These are phyloP conservation scores for Cordylochernes scorpioides DNA, from an alignment of 2,888 invertebrate genomes.

Conservation along the genomic window DNA sequence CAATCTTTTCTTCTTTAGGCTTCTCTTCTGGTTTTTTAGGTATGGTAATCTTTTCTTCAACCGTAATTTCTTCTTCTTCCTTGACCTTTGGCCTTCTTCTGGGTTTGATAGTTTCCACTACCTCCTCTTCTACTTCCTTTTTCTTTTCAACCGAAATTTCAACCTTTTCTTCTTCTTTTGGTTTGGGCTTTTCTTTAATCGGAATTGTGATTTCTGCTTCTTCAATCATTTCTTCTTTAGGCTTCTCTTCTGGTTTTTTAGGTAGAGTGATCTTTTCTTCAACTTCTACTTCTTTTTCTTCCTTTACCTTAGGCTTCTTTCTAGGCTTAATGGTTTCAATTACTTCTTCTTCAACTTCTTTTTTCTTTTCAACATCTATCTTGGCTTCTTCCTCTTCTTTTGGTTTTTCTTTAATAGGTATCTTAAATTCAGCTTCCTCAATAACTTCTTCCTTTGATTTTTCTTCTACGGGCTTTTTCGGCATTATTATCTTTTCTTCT, in stretches of 20 bases:
- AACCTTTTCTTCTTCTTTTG: background rate
- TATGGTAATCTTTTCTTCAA: slow-evolving; percentile 6
- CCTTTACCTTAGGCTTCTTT: background rate
- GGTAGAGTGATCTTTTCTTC: slow-evolving; percentile 3
- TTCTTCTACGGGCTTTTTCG: background rate
- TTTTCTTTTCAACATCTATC: background rate
- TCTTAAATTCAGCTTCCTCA: background rate
- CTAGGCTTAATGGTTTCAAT: background rate
- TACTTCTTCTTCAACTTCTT: background rate
- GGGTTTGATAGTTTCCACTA: slow-evolving; percentile 1
- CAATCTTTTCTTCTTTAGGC: slow-evolving; percentile 3
- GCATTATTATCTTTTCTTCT: background rate
- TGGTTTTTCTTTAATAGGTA: slow-evolving; percentile 1
- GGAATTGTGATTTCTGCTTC: slow-evolving; percentile 12
- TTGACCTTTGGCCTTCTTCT: slow-evolving; percentile 1
- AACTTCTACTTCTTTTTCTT: slow-evolving; percentile 4
- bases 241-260: slow-evolving; percentile 2
- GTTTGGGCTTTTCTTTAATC: slow-evolving; percentile 3
- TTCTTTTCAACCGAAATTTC: background rate
- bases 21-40: slow-evolving; percentile 5
- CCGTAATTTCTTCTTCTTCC: slow-evolving; percentile 1
- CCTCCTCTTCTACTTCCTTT: slow-evolving; percentile 1
- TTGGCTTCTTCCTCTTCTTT: background rate
- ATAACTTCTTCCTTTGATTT: slow-evolving; percentile 1
- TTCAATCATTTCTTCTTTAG: slow-evolving; percentile 11